Conservation (phyloP, 2,888 invertebrate species). For the Hemicrepidius hirtus region DNA sequence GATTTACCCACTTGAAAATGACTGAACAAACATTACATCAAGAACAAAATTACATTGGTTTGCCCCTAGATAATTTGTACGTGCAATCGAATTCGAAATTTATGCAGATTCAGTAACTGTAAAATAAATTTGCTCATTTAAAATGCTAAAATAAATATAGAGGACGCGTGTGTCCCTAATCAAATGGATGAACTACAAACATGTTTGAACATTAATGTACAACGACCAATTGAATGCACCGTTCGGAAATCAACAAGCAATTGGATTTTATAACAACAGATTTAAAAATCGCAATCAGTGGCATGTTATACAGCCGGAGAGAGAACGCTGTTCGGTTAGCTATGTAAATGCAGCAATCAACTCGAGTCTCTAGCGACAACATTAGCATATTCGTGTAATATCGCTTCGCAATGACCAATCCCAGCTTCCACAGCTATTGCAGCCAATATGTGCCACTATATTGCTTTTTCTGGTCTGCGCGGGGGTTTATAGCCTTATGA, state of each 20-base stretch:
- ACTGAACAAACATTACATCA: not conserved
- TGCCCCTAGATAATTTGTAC: not conserved
- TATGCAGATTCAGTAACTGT: not conserved
- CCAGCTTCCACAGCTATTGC: constrained; percentile 58
- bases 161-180: constrained; percentile 10
- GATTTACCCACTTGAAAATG: not conserved
- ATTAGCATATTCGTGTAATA: constrained; percentile 66
- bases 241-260: constrained; percentile 57
- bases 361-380: constrained; percentile 61
- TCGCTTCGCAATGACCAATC: constrained; percentile 63
- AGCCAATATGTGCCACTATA: constrained; percentile 61
- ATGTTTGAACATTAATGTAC: constrained; percentile 27
- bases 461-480: constrained; percentile 50
- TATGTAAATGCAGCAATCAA: constrained; percentile 66
- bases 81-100: constrained; percentile 3
- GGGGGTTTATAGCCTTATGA: constrained; percentile 45
- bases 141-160: constrained; percentile 14
- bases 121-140: constrained; percentile 11
- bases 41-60: not conserved
- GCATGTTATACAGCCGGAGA: constrained; percentile 55
- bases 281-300: constrained; percentile 61
- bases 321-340: constrained; percentile 61
- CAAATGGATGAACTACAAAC: constrained; percentile 21
- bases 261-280: constrained; percentile 58
- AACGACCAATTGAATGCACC: constrained; percentile 33